These are phyloP conservation scores for Aegotheles bennettii DNA, from an alignment of 2,113 vertebrate species.

Conservation along the genomic window DNA sequence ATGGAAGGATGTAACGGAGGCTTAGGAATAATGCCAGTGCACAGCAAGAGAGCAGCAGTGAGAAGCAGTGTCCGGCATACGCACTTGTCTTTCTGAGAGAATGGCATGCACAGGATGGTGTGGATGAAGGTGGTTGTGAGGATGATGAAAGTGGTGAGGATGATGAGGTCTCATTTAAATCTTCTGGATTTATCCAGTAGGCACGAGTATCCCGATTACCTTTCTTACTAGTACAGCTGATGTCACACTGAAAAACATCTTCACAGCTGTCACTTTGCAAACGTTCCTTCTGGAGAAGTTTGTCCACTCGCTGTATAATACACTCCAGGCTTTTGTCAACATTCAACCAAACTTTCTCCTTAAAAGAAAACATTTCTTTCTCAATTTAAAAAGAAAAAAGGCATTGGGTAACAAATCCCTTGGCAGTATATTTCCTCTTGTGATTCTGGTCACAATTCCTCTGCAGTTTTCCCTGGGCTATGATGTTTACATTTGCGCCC, in stretches of 20 bases:
- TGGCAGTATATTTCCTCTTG: background rate
- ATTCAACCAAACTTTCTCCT: slow-evolving; percentile 98
- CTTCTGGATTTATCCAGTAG: slow-evolving; percentile 94
- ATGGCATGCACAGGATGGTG: slow-evolving; percentile 77
- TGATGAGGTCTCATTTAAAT: slow-evolving; percentile 60
- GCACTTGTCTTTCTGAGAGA: slow-evolving; percentile 78
- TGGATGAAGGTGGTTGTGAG: slow-evolving; percentile 68
- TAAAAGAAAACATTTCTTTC: slow-evolving; percentile 30
- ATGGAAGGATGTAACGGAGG: background rate
- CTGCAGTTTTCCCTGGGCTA: background rate
- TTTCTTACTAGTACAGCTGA: slow-evolving; percentile 84
- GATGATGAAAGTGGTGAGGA: slow-evolving; percentile 68
- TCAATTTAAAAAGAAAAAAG: background rate
- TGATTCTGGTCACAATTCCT: background rate
- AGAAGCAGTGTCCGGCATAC: slow-evolving; percentile 69
- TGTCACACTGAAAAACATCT: slow-evolving; percentile 77
- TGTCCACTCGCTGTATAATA: slow-evolving; percentile 95
- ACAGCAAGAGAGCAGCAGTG: background rate
- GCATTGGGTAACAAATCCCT: background rate
- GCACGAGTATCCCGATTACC: slow-evolving; percentile 84
- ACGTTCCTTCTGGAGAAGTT: slow-evolving; percentile 91
- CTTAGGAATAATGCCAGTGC: slow-evolving; percentile 27
- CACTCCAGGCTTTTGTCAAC: slow-evolving; percentile 98
- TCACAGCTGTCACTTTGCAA: slow-evolving; percentile 80
- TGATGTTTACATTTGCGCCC: background rate